These are phyloP conservation scores for Dromiciops gliroides DNA, from an alignment of 2,113 vertebrate species.

Conservation along the genomic window DNA sequence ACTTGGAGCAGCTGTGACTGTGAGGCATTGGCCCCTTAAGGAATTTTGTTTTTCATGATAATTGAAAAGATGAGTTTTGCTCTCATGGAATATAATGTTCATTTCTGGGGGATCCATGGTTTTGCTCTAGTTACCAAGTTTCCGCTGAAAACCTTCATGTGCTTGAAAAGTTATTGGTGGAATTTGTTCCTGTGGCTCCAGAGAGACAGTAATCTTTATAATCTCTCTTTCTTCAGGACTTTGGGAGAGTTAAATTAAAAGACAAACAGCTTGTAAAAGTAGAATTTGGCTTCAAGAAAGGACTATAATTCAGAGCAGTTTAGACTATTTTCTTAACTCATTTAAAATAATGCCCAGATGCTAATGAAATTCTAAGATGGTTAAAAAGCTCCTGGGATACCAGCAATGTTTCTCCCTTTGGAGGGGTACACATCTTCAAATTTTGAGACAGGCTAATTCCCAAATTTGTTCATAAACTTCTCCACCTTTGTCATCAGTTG, in stretches of 20 bases:
- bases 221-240: not conserved
- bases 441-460: constrained; percentile 27
- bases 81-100: not conserved
- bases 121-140: constrained; percentile 2
- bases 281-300: not conserved
- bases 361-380: not conserved
- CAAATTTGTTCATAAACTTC: not conserved
- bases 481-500: not conserved
- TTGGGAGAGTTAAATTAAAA: not conserved
- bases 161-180: constrained; percentile 24
- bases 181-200: not conserved
- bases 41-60: not conserved
- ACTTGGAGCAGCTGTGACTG: not conserved
- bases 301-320: not conserved
- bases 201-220: constrained; percentile 4
- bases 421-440: not conserved
- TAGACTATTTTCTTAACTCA: not conserved
- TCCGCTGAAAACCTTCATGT: not conserved
- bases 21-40: not conserved
- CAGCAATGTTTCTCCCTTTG: not conserved
- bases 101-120: not conserved
- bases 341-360: constrained; percentile 7
- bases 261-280: not conserved
- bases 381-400: not conserved
- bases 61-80: not conserved